Evolutionary conservation across 1,140 invertebrate genomes (phyloP), one percentile per base, ranked within the genome.

Genomic region (Anthonomus grandis): DNA sequence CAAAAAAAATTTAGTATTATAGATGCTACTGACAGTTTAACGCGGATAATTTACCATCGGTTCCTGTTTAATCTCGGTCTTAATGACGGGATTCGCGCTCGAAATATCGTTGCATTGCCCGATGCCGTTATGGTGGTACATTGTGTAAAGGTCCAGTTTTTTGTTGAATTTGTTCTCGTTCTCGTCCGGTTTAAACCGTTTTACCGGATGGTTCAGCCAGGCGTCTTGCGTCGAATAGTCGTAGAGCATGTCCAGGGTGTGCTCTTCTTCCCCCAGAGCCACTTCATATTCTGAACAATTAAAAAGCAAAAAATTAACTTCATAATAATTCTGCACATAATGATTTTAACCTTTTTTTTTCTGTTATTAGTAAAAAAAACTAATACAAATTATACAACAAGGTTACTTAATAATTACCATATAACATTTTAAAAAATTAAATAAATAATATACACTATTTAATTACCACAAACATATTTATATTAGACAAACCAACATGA

Each of bases 201-300:
- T 95, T 24, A 93, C 89, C 0, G 91, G 90, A 78, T 92, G 87
- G 73, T 92, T 86, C 52, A 93, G 77, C 91, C 91, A 95, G 15
- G 86, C 86, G 71, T 91, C 83, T 50, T 93, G 80, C 50, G 83
- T 84, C 44, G 87, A 83, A 76, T 93, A 94, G 74, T 95, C 90
- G 71, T 95, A 95, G 1, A 96, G 80, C 74, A 90, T 82, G 55
- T 89, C 83, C 42, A 90, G 81, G 42, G 86, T 84, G 63, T 88
- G 84, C 69, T 90, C 87, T 67, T 90, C 88, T 60, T 91, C 89
- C 23, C 78, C 77, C 0, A 85, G 73, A 1, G 88, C 78, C 60
- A 84, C 82, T 51, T 84, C 81, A 31, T 60, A 55, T 23, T 60
- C 51, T 53, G 23, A 21, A 46, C 36, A 31, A 19, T 23, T 27